These are phyloP conservation scores for Dioctria rufipes DNA, from an alignment of 2,888 invertebrate species.

Conservation along the genomic window DNA sequence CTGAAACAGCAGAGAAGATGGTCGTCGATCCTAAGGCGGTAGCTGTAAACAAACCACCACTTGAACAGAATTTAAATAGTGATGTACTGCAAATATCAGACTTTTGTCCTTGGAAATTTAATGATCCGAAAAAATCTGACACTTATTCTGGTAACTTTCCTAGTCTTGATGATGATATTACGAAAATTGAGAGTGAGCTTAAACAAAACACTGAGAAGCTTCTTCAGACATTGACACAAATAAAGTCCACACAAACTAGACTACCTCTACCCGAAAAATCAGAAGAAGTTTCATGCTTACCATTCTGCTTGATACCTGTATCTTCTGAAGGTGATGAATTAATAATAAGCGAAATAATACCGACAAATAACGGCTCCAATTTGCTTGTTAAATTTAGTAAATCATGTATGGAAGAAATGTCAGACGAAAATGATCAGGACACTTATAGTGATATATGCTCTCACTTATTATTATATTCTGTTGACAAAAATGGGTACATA, in stretches of 20 bases:
- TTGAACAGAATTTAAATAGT: constrained; percentile 40
- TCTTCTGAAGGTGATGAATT: constrained; percentile 73
- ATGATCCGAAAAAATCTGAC: constrained; percentile 38
- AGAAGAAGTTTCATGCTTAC: constrained; percentile 71
- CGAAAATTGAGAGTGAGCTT: constrained; percentile 51
- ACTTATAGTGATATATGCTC: constrained; percentile 19
- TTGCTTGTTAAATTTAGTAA: constrained; percentile 74
- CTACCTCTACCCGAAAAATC: constrained; percentile 14
- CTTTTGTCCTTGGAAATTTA: constrained; percentile 32
- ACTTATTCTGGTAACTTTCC: constrained; percentile 4
- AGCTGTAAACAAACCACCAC: constrained; percentile 24
- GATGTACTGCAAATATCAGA: constrained; percentile 45
- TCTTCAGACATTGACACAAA: constrained; percentile 45
- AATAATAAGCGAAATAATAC: constrained; percentile 75
- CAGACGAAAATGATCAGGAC: constrained; percentile 20
- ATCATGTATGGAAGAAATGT: constrained; percentile 64
- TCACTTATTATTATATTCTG: constrained; percentile 56
- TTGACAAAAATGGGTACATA: constrained; percentile 62
- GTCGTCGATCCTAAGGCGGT: constrained; percentile 21
- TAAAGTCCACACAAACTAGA: constrained; percentile 19
- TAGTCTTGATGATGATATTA: constrained; percentile 45
- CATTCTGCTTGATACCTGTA: constrained; percentile 75
- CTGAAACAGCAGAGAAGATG: constrained; percentile 36
- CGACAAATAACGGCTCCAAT: constrained; percentile 80
- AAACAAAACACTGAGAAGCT: constrained; percentile 51